Percentiles rank a stretch among this genome's conserved stretches.
Conservation (phyloP, 2,888 invertebrate species). For the Heterodera filipjevi region DNA sequence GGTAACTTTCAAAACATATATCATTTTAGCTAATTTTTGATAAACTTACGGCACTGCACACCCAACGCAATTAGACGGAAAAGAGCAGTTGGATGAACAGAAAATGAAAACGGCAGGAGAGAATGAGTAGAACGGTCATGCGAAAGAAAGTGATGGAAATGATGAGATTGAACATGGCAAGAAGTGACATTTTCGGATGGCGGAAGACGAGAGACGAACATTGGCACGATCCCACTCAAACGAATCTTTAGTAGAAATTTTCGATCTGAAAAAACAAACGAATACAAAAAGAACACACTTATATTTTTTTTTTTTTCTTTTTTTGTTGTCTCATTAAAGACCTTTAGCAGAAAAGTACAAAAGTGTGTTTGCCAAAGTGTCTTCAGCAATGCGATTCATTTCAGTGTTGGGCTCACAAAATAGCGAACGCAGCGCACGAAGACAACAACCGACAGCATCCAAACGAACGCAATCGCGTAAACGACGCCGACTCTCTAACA, state of each 20-base stretch:
- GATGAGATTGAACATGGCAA: background rate
- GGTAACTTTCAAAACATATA: no score
- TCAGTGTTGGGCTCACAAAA: slow-evolving; percentile 26
- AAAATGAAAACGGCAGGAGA: background rate
- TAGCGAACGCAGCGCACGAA: slow-evolving; percentile 40
- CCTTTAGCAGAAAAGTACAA: slow-evolving; percentile 40
- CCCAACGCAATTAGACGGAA: background rate
- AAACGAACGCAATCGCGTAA: slow-evolving; percentile 46
- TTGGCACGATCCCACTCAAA: slow-evolving; percentile 49
- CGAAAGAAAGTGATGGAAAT: background rate
- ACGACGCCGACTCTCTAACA: slow-evolving; percentile 45
- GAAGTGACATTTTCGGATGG: slow-evolving; percentile 30
- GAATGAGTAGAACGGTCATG: background rate
- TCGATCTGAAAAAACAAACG: slow-evolving; percentile 41
- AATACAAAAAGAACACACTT: no score
- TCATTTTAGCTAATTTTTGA: no score
- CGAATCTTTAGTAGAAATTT: slow-evolving; percentile 53
- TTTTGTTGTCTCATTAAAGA: background rate
- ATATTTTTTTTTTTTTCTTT: no score
- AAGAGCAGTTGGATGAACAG: background rate
- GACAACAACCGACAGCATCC: slow-evolving; percentile 43
- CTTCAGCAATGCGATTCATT: slow-evolving; percentile 23
- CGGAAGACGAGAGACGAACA: slow-evolving; percentile 36
- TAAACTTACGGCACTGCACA: background rate
- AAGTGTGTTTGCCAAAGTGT: slow-evolving; percentile 31